phyloP scores from a whole-genome alignment of 2,797 vertebrate genomes.

The Rhadinocentrus ornatus region DNA sequence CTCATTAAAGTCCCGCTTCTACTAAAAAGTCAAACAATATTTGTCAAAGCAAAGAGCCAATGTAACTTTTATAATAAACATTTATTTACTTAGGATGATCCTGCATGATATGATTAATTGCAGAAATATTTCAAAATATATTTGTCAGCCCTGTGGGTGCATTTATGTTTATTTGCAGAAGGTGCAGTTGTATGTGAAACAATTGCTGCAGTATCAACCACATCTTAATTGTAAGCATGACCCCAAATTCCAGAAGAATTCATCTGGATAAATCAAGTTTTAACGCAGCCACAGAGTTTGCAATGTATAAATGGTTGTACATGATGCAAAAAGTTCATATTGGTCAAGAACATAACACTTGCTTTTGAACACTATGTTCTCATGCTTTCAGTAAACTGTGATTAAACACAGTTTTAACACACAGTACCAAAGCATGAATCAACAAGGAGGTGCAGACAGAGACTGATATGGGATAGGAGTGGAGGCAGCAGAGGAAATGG shows the following conservation, averaged over 20 bases:
- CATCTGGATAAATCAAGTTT: conserved; percentile 49
- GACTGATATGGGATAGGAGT: conserved; percentile 57
- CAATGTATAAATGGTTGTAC: conserved; percentile 31
- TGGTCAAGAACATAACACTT: conserved; percentile 31
- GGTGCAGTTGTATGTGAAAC: conserved; percentile 12
- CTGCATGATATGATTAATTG: too few species aligned
- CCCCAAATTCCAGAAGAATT: conserved; percentile 38
- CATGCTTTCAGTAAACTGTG: conserved; percentile 38
- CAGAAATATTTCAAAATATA: background rate
- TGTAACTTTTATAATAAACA: too few species aligned
- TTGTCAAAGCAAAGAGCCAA: too few species aligned
- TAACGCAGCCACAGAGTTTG: conserved; percentile 46
- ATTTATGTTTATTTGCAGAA: conserved; percentile 38
- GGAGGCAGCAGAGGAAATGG: conserved; percentile 64
- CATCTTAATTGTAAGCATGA: conserved; percentile 43
- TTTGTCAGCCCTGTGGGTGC: background rate
- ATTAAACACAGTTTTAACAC: conserved; percentile 30
- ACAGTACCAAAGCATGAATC: conserved; percentile 49
- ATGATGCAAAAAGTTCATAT: conserved; percentile 26
- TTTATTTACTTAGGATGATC: too few species aligned
- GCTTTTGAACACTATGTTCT: conserved; percentile 61
- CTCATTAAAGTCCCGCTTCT: too few species aligned
- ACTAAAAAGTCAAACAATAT: too few species aligned
- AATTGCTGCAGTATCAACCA: conserved; percentile 29
- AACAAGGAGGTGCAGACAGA: conserved; percentile 65